phyloP scores from a whole-genome alignment of 2,113 vertebrate genomes.

The Columba livia region DNA sequence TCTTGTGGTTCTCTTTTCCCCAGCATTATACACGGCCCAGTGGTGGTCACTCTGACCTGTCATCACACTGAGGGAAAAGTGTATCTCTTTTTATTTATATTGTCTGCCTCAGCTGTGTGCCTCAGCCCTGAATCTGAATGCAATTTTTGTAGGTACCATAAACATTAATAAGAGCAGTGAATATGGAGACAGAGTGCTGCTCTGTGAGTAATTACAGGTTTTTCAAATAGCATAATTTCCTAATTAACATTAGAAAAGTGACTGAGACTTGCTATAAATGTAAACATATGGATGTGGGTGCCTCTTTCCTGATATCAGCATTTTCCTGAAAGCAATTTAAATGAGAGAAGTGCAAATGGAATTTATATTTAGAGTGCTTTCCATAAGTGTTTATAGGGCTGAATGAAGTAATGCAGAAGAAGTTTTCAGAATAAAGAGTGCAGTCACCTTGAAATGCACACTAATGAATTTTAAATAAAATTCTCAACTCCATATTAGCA shows the following conservation, averaged over 20 bases:
- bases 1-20: not conserved
- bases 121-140: not conserved
- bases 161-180: not conserved
- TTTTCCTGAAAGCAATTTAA: constrained; percentile 56
- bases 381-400: constrained; percentile 25
- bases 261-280: constrained; percentile 31
- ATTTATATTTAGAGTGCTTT: constrained; percentile 56
- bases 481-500: not conserved
- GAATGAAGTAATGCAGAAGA: constrained; percentile 41
- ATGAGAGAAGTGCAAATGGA: constrained; percentile 25
- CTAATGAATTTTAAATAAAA: constrained; percentile 37
- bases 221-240: constrained; percentile 41
- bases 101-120: not conserved
- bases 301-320: constrained; percentile 48
- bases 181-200: not conserved
- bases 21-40: fast-evolving
- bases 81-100: not conserved
- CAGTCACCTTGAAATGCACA: constrained; percentile 36
- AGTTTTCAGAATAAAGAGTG: constrained; percentile 22
- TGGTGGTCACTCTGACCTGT: not conserved
- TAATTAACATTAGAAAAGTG: constrained; percentile 35
- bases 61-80: not conserved
- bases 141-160: not conserved
- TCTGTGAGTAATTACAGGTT: constrained; percentile 33
- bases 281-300: constrained; percentile 63